Base-by-base conservation (phyloP, 2,113 vertebrate species). In the Pterocles gutturalis region DNA sequence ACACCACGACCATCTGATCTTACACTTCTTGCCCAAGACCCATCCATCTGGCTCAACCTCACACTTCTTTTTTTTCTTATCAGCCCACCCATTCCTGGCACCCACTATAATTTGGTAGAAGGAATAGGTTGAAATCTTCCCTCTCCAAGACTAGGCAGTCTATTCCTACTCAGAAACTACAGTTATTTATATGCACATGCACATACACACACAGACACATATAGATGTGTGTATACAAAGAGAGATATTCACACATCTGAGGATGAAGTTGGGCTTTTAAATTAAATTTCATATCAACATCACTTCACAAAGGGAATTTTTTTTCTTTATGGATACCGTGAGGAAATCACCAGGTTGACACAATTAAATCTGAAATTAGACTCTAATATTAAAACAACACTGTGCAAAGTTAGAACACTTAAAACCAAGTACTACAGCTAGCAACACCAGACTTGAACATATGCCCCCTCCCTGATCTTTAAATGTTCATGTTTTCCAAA, bases 401-500 rank as follows among this genome's bases (percentile, higher is more conserved):
- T 29, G 2, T 18, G 80, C n/a, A 80, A 48, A 34, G 4, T 45
- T 66, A 43, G 34, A 61, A 43, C 10, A 46, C 13, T 43, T 69
- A 20, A 51, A 60, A 38, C 5, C 1, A n/a, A 5, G 6, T 67
- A 31, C 19, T 71, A 17, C 6, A 55, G 25, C 13, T 64, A 58
- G 8, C 19, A 67, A 5, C 29, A 46, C 55, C 13, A 49, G 3
- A n/a, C 87, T 80, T 45, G 13, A 83, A 49, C 7, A 28, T 2
- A 28, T 1, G 1, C 17, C 3, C 9, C n/a, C 7, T 6, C 34
- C 11, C 22, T 5, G 2, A 16, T n/a, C 10, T 81, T 48, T 57
- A 46, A 77, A 24, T 19, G 2, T 38, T 72, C 6, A 5, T 38
- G 10, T 54, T 90, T 54, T 73, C 25, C 9, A 81, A 75, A 57